Evolutionary conservation across 2,797 vertebrate genomes (phyloP).

Genomic region (Premnoplex brunnescens): DNA sequence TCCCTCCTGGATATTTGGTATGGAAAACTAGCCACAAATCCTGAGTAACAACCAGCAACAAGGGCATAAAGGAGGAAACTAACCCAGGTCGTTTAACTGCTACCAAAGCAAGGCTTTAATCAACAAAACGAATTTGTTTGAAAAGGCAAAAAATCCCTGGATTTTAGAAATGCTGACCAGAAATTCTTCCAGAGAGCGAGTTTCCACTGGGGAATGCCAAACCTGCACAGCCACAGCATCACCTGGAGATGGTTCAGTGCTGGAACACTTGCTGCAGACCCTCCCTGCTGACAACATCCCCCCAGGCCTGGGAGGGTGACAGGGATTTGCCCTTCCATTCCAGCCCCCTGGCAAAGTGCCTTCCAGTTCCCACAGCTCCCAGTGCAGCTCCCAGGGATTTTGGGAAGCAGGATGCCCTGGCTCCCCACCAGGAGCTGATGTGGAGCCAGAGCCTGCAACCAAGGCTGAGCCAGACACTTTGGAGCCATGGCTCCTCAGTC

Average conservation of each 20-base stretch:
- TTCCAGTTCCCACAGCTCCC: not conserved
- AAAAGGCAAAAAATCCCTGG: not conserved
- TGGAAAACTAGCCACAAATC: not conserved
- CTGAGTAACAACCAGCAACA: not conserved
- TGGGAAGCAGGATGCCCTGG: not conserved
- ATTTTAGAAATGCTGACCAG: not conserved
- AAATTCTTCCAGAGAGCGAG: not conserved
- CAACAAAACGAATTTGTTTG: not conserved
- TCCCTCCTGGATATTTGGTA: not conserved
- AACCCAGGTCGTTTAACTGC: not conserved
- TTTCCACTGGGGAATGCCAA: conserved; percentile 35
- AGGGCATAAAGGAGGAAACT: not conserved
- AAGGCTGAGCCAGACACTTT: conserved; percentile 30
- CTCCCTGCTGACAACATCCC: not conserved
- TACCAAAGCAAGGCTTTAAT: not conserved
- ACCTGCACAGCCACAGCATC: not conserved
- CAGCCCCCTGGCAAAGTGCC: not conserved
- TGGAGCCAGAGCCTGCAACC: conserved; percentile 30
- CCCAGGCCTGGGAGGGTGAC: not conserved
- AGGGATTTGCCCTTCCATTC: not conserved
- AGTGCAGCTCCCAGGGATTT: not conserved
- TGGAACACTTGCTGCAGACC: not conserved
- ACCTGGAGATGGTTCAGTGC: not conserved
- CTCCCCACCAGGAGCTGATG: not conserved
- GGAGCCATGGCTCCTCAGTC: conserved; percentile 41